These are phyloP conservation scores for Lithophane leautieri DNA, from an alignment of 2,888 invertebrate genomes.

Conservation along the genomic window DNA sequence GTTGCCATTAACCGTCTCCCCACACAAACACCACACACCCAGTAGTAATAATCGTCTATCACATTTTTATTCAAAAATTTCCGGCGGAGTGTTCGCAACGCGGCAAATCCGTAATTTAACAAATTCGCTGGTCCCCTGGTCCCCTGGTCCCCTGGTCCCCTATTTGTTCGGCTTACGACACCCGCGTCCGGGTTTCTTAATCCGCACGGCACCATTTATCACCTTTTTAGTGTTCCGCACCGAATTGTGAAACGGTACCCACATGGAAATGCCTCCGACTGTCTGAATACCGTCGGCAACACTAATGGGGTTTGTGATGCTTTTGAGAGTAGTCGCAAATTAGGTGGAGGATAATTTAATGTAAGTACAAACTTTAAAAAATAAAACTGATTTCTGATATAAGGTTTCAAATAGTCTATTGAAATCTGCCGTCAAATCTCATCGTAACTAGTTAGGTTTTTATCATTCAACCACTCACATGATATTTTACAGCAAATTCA, in stretches of 20 bases:
- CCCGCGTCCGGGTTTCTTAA: slow-evolving; percentile 62
- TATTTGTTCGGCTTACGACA: slow-evolving; percentile 66
- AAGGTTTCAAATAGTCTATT: background rate
- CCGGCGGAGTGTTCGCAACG: slow-evolving; percentile 28
- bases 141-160: slow-evolving; percentile 19
- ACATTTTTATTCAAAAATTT: slow-evolving; percentile 57
- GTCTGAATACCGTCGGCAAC: slow-evolving; percentile 13
- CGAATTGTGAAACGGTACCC: slow-evolving; percentile 57
- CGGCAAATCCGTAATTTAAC: slow-evolving; percentile 60
- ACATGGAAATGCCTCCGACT: slow-evolving; percentile 49
- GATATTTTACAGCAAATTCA: background rate
- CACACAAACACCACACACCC: slow-evolving; percentile 10
- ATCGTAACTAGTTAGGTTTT: background rate
- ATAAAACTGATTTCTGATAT: background rate
- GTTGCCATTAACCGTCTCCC: background rate
- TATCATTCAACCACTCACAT: background rate
- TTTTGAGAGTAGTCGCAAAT: slow-evolving; percentile 7
- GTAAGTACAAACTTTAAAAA: background rate
- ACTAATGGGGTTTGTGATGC: slow-evolving; percentile 37
- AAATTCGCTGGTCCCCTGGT: slow-evolving; percentile 59
- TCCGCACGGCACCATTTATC: slow-evolving; percentile 63
- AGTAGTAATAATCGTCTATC: slow-evolving; percentile 46
- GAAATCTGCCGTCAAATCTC: background rate
- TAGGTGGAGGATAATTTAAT: slow-evolving; percentile 1
- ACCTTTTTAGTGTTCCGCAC: slow-evolving; percentile 64